Base-by-base conservation (phyloP, 2,888 invertebrate genomes). In the Mythimna vitellina region DNA sequence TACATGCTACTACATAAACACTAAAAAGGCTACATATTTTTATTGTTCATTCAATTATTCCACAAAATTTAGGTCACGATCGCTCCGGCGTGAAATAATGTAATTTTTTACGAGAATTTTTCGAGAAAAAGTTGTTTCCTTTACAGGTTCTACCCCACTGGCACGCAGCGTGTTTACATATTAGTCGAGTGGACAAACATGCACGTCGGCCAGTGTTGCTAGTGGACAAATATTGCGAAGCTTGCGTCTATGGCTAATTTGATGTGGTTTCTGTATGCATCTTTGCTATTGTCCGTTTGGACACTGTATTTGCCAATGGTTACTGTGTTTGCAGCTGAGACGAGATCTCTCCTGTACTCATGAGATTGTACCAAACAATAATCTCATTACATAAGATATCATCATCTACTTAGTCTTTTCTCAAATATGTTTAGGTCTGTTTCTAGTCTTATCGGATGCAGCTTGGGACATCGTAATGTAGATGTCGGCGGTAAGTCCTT, bases 21-120 rank as follows among this genome's bases (percentile, higher is more conserved):
- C 35, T 25, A 56, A 66, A 56, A 66, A 42, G 38, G 10, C 20
- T 60, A 67, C 32, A 42, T 65, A 67, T 65, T 54, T 56, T 49
- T 58, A 62, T 32, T 54, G 35, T 66, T 71, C 46, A 72, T 77
- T 78, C 46, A 68, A 81, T 81, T 72, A 72, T 65, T 46, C 58
- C 20, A 14, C 38, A 67, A 60, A 71, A 79, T 78, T 46, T 62
- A 32, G 68, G 68, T 57, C 73, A 63, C 49, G 61, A 54, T 62
- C 46, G 60, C 68, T 56, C 20, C 60, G 17, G 29, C 38, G 46
- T 51, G 54, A 72, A 46, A 35, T 42, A 68, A 70, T 46, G 57
- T 75, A 68, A 70, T 79, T 79, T 78, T 73, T 56, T 60, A 72
- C 20, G n/a, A 20, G 53, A 25, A 14, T 38, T 71, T 65, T 78